Base-by-base conservation (phyloP, 2,888 invertebrate species). In the Ctena decussata region DNA sequence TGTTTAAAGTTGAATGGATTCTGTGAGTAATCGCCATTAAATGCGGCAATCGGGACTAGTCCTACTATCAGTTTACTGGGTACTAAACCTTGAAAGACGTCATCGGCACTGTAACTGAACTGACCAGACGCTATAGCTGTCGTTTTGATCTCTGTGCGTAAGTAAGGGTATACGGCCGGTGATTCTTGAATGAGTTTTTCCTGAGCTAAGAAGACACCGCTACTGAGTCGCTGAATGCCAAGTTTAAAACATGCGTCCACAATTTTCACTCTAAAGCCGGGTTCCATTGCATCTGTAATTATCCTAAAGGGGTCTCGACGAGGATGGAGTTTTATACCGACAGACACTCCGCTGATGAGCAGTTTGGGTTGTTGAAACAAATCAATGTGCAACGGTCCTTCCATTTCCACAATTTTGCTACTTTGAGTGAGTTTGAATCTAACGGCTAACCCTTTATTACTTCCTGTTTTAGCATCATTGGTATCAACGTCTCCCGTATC, bases 101-200 rank as follows among this genome's bases (percentile, higher is more conserved):
- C 84, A 39, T 82, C 82, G 0, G 57, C 69, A 24, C 72, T 77
- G 37, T 70, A 72, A 21, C 72, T 76, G 37, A 77, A 84, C 44
- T 86, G 73, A 27, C 89, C 84, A 21, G 46, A 35, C 27, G 89
- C 75, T 30, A 86, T 72, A 44, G 89, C 70, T 5, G 60, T 49
- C 3, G 84, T 82, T 70, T 86, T 89, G 32, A 89, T 76, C 39
- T 53, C 77, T 2, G 80, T 44, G 5, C 75, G 60, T 72, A 80
- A 30, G 46, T 78, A 86, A 18, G 88, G 86, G 60, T 89, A 89
- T 27, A 86, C 35, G 41, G 86, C 86, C 11, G 74, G 82, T 18
- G 18, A 44, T 11, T 82, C 37, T 21, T 71, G 60, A 44, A 84
- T 21, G 3, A 84, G 35, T 35, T 78, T 78, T 24, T 77, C 74